Base-by-base conservation (phyloP, 2,888 invertebrate species). In the Dermolepida albohirtum region DNA sequence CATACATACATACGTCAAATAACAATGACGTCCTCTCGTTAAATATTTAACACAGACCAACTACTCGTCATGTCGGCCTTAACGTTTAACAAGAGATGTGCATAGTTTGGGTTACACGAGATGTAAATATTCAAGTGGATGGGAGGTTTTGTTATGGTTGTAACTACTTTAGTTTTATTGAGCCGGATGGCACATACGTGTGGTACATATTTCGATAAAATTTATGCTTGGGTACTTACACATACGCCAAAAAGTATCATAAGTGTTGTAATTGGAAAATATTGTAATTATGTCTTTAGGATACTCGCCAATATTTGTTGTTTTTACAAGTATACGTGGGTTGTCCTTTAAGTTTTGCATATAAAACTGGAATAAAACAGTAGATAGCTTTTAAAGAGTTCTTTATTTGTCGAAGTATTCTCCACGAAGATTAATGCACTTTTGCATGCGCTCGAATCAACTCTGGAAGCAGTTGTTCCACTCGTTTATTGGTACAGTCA, bases 311-410 rank as follows among this genome's bases (percentile, higher is more conserved):
- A 29, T 22, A n/a, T 27, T 12, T 22, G 50, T 10, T 50, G 50
- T 50, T 50, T n/a, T 50, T 29, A n/a, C 27, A 50, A 50, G 22
- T 29, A 22, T n/a, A 27, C n/a, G 50, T 27, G n/a, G n/a, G n/a
- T n/a, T n/a, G n/a, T n/a, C n/a, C n/a, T n/a, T n/a, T n/a, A n/a
- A n/a, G n/a, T n/a, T n/a, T n/a, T n/a, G n/a, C n/a, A n/a, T n/a
- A n/a, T n/a, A n/a, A n/a, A n/a, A n/a, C n/a, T n/a, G n/a, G n/a
- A n/a, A n/a, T n/a, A n/a, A n/a, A n/a, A n/a, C n/a, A n/a, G n/a
- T n/a, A n/a, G n/a, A n/a, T n/a, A n/a, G n/a, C n/a, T n/a, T n/a
- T n/a, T n/a, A n/a, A n/a, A n/a, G n/a, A n/a, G n/a, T n/a, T n/a
- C n/a, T n/a, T n/a, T n/a, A n/a, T n/a, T n/a, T n/a, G n/a, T n/a